These are phyloP conservation scores for Petromus typicus DNA, from an alignment of 2,113 vertebrate species.

Conservation along the genomic window DNA sequence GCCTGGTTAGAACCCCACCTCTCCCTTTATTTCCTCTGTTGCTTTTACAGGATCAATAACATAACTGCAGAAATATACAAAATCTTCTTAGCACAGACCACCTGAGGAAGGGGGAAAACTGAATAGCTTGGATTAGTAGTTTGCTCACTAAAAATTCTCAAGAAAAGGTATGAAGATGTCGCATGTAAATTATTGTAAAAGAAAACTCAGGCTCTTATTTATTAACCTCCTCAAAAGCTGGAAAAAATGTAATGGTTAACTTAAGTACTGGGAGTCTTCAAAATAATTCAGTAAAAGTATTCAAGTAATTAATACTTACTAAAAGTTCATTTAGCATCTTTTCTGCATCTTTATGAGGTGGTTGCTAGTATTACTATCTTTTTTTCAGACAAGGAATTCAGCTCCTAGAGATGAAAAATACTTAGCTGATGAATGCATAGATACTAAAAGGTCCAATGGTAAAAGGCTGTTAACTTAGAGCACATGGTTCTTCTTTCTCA, in stretches of 20 bases:
- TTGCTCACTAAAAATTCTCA: constrained; percentile 51
- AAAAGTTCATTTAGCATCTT: neutral
- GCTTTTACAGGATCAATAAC: constrained; percentile 26
- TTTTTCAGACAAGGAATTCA: neutral
- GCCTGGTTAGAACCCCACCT: neutral
- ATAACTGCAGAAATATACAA: constrained; percentile 10
- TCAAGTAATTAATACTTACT: neutral
- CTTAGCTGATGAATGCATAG: neutral
- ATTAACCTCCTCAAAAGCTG: constrained; percentile 23
- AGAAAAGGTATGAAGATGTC: constrained; percentile 47
- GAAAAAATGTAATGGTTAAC: constrained; percentile 1
- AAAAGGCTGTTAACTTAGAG: neutral
- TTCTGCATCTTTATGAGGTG: neutral
- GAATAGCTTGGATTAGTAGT: constrained; percentile 60
- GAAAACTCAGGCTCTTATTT: constrained; percentile 12
- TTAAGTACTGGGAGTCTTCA: neutral
- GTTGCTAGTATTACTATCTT: neutral
- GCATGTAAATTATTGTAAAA: constrained; percentile 25
- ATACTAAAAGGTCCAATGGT: neutral
- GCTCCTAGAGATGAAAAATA: constrained; percentile 1
- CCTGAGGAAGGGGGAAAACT: constrained; percentile 33
- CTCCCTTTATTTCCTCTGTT: neutral
- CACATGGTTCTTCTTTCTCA: neutral
- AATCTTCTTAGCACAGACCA: constrained; percentile 46
- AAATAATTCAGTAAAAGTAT: constrained; percentile 38